Evolutionary conservation across 2,113 vertebrate species (phyloP), one percentile per base, ranked within the genome.

Genomic region (Kryptolebias marmoratus): DNA sequence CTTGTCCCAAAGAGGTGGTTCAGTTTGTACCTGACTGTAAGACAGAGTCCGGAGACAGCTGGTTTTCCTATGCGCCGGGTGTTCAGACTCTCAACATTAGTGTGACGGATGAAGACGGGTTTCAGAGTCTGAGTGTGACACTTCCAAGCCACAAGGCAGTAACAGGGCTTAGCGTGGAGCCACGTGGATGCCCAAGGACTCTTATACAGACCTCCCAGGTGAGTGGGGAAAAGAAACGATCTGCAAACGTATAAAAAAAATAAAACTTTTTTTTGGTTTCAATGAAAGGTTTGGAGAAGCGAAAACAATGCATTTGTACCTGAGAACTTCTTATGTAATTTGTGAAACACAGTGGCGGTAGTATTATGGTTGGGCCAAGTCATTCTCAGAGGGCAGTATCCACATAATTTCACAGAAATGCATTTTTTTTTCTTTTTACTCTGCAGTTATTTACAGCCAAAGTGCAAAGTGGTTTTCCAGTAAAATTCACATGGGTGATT

Each of bases 401-500:
- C 22, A 22, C 22, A 22, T 22, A 22, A 22, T 22, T 22, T 22
- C 22, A 22, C 22, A 22, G 22, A 22, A 22, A 22, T 22, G 22
- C 22, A 22, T 22, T 22, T 22, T 22, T 22, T 22, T 22, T 22
- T 22, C 9, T 42, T 60, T 80, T 42, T 59, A 5, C 22, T 27
- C 39, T 66, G 1, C 52, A 95, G 94, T 54, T 84, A 5, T 95
- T 95, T 73, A 79, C 76, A 71, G 93, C 93, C 48, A 70, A 72
- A 66, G 87, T 94, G 56, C 77, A 80, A 1, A 83, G 78, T 10
- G 94, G 94, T 1, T 93, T 94, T n/a, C 90, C 93, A 16, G 90
- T 95, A 1, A 90, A 71, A 36, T 94, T 90, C 80, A 90, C 73
- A 11, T 95, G 95, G 95, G 75, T 92, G 64, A 87, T 94, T 32